Conservation (phyloP, 2,797 vertebrate species). For the Sorex maritimensis region DNA sequence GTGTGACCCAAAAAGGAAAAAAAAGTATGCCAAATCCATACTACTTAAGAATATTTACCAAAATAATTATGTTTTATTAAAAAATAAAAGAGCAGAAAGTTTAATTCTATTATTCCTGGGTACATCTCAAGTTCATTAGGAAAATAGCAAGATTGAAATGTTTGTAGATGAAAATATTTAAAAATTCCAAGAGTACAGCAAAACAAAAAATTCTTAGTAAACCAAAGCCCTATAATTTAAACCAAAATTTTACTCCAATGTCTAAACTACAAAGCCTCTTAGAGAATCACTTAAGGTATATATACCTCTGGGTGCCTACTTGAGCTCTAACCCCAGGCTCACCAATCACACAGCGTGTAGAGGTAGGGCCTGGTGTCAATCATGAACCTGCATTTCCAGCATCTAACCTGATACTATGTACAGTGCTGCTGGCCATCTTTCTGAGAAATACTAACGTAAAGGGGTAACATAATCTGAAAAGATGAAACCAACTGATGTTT, state of each 20-base stretch:
- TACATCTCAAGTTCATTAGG: constrained; percentile 63
- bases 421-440: constrained; percentile 15
- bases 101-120: constrained; percentile 29
- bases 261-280: background rate
- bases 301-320: too few species aligned
- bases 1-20: background rate
- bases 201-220: constrained; percentile 58
- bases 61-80: constrained; percentile 61
- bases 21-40: background rate
- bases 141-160: constrained; percentile 18
- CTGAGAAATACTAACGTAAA: constrained; percentile 46
- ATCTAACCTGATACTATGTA: constrained; percentile 3
- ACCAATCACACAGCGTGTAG: background rate
- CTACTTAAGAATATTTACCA: constrained; percentile 68
- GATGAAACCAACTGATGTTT: background rate
- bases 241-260: constrained; percentile 55
- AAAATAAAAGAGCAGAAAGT: constrained; percentile 41
- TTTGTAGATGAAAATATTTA: background rate
- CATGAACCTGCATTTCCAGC: constrained; percentile 22
- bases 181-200: constrained; percentile 13
- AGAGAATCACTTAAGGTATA: background rate
- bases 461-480: background rate
- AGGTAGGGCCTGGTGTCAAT: background rate
- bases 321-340: too few species aligned
- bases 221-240: constrained; percentile 48